Evolutionary conservation across 2,797 vertebrate genomes (phyloP).

Genomic region (Pristis pectinata): DNA sequence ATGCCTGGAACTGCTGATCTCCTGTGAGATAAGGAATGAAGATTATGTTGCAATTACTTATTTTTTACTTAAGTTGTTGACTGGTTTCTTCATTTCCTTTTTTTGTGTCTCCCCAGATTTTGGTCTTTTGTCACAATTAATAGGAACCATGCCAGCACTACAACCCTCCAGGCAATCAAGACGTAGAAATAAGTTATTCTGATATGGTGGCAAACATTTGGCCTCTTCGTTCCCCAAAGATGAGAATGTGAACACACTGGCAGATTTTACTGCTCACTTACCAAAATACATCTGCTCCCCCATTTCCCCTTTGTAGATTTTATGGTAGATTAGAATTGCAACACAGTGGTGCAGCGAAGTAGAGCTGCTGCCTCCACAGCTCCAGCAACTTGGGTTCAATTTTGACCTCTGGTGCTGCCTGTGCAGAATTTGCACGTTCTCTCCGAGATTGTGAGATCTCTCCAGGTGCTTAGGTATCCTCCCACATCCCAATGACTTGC

Average conservation of each 20-base stretch:
- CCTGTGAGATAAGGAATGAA: background rate
- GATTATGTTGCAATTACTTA: background rate
- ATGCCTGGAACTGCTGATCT: background rate
- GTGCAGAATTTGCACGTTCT: too few relatives aligned
- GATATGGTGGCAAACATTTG: background rate
- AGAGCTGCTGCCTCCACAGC: too few relatives aligned
- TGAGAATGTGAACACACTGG: background rate
- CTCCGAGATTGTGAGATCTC: too few relatives aligned
- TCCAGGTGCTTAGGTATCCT: too few relatives aligned
- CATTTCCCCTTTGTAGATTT: background rate
- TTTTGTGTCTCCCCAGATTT: background rate
- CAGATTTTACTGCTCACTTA: background rate
- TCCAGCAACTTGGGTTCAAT: too few relatives aligned
- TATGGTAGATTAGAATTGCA: background rate
- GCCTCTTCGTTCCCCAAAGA: background rate
- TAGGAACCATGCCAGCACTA: background rate
- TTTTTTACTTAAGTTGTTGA: background rate
- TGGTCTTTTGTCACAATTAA: background rate
- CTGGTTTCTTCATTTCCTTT: background rate
- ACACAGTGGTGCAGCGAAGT: too few relatives aligned
- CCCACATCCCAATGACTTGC: too few relatives aligned
- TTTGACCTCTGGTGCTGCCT: too few relatives aligned
- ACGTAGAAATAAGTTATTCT: background rate
- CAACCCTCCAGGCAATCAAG: background rate
- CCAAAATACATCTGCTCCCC: background rate